Base-by-base conservation (phyloP, 2,888 invertebrate species). In the Sarcophaga rosellei region DNA sequence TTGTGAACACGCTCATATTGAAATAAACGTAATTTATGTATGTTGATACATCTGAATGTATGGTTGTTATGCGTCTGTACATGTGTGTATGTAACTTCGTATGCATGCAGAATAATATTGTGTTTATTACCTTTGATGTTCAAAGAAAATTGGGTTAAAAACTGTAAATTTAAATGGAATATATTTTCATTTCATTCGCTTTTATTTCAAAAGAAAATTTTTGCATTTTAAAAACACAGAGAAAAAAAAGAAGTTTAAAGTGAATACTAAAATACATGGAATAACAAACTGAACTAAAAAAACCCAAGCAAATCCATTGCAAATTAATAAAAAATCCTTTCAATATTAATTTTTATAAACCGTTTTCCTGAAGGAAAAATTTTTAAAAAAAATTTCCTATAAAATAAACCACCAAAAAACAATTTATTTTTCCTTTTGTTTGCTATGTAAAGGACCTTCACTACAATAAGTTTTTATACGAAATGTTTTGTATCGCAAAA, bases 101-200 rank as follows among this genome's bases (percentile, higher is more conserved):
- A 53, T 53, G 53, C 17, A 17, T 53, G 21, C 62, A 11, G 12
- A 3, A 62, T 57, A 61, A 25, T 57, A 70, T 69, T 20, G 23
- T 79, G 25, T 66, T 74, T 81, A 73, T 47, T 74, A 74, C 74
- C 74, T 74, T 81, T 68, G 3, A 4, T 53, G 53, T 53, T 45
- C 47, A 35, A 35, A 6, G 4, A 25, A 74, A 74, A 81, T 81
- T 74, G 68, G 81, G 74, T 81, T 81, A 81, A 68, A 69, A 53
- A 45, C 15, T 11, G 20, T 20, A 47, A 11, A 47, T 70, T 70
- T 57, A 17, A 53, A 25, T 53, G 1, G 17, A 70, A 53, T 45
- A 47, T 11, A 21, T 44, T 21, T 11, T 20, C 3, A 2, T 45
- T 66, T 21, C 1, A 12, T 20, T 3, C 1, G n/a, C 11, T 2